A percentile compares a stretch with the other conserved stretches of the same genome.
These are phyloP conservation scores for Tipula helvola DNA, from an alignment of 2,888 invertebrate species.

Conservation along the genomic window DNA sequence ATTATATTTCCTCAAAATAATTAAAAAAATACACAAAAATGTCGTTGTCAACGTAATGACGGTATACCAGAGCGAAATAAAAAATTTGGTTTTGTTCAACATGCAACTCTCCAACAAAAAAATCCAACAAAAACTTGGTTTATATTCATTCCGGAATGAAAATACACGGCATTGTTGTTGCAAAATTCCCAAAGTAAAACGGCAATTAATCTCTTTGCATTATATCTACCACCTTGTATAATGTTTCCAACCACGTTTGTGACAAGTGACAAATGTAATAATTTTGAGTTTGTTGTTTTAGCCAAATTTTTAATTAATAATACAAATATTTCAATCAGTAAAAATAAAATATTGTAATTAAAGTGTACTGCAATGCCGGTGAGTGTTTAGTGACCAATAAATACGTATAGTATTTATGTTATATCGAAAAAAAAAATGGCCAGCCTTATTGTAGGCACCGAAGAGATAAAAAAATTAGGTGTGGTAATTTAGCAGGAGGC, in stretches of 20 bases:
- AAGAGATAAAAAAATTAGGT: slow-evolving; percentile 8
- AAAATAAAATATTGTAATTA: not conserved
- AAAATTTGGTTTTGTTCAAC: too few species aligned
- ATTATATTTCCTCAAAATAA: too few species aligned
- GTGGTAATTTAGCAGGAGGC: not conserved
- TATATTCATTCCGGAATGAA: too few species aligned
- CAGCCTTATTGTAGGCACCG: not conserved
- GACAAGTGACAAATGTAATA: not conserved
- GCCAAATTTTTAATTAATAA: not conserved
- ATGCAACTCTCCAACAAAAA: too few species aligned
- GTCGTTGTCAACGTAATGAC: too few species aligned
- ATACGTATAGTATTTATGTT: not conserved
- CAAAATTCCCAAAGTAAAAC: too few species aligned
- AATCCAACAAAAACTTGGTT: too few species aligned
- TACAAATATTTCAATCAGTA: not conserved
- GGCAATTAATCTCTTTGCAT: too few species aligned
- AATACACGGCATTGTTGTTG: too few species aligned
- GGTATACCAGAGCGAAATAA: too few species aligned
- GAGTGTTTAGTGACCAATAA: not conserved
- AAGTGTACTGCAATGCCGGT: not conserved
- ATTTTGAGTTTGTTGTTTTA: not conserved
- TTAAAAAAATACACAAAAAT: too few species aligned
- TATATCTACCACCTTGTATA: not conserved
- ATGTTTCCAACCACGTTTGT: not conserved
- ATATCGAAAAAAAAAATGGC: not conserved